These are phyloP conservation scores for Notolabrus celidotus DNA, from an alignment of 2,797 vertebrate species.

Conservation along the genomic window DNA sequence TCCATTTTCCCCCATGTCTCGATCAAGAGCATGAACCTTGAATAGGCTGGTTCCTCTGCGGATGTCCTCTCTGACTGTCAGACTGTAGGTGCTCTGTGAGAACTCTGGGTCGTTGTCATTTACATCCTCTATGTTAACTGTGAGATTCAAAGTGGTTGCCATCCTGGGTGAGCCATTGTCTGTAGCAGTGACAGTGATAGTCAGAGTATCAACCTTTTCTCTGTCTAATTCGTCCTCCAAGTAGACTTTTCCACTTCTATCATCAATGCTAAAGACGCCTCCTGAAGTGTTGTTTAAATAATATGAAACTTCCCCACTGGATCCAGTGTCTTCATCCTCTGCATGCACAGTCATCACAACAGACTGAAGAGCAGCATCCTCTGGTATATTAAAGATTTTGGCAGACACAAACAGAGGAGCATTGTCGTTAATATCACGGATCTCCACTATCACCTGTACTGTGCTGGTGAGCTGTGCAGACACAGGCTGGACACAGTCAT, in stretches of 20 bases:
- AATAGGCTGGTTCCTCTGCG: constrained; percentile 75
- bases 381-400: constrained; percentile 64
- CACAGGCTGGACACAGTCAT: constrained; percentile 67
- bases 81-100: constrained; percentile 66
- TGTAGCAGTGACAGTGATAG: constrained; percentile 69
- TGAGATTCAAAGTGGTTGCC: constrained; percentile 71
- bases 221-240: constrained; percentile 80
- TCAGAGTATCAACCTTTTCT: constrained; percentile 72
- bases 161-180: constrained; percentile 78
- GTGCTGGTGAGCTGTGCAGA: constrained; percentile 76
- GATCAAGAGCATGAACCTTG: constrained; percentile 76
- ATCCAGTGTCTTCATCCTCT: constrained; percentile 77
- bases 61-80: constrained; percentile 77
- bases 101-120: constrained; percentile 85
- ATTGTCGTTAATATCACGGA: constrained; percentile 85
- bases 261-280: constrained; percentile 73
- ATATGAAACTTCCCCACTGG: constrained; percentile 78
- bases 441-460: constrained; percentile 59
- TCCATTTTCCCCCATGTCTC: constrained; percentile 79
- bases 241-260: constrained; percentile 74
- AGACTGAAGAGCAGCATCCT: constrained; percentile 74
- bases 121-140: constrained; percentile 77
- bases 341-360: constrained; percentile 75
- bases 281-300: constrained; percentile 65
- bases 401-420: constrained; percentile 76